A percentile compares a stretch with the other conserved stretches of the same genome.
These are phyloP conservation scores for Nudaria mundana DNA, from an alignment of 2,888 invertebrate genomes.

Conservation along the genomic window DNA sequence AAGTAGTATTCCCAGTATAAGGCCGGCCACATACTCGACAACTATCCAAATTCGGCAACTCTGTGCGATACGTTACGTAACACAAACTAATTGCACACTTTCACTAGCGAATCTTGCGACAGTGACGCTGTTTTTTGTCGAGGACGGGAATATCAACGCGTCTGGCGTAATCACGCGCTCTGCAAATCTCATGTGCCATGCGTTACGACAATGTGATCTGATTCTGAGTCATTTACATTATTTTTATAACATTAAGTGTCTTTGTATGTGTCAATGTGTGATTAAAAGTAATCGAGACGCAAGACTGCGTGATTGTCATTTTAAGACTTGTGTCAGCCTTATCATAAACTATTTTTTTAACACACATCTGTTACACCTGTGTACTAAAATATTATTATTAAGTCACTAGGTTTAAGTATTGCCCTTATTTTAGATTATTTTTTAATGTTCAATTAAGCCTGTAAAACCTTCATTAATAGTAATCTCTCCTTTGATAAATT, in stretches of 20 bases:
- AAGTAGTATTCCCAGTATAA: slow-evolving; percentile 25
- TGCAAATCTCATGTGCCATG: slow-evolving; percentile 25
- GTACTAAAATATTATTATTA: no score
- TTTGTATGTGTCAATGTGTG: slow-evolving; percentile 1
- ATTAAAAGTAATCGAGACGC: neutral
- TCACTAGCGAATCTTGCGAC: slow-evolving; percentile 45
- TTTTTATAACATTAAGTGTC: slow-evolving; percentile 6
- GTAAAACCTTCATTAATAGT: no score
- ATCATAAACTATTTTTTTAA: no score
- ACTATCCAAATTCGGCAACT: slow-evolving; percentile 33
- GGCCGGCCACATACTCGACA: slow-evolving; percentile 24
- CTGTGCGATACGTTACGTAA: slow-evolving; percentile 34
- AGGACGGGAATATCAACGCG: slow-evolving; percentile 27
- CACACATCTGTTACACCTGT: no score
- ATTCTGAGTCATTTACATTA: slow-evolving; percentile 10
- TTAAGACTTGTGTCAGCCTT: no score
- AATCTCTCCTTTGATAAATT: no score
- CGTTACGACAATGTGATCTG: slow-evolving; percentile 24
- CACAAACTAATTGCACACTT: slow-evolving; percentile 47
- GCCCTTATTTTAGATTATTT: no score
- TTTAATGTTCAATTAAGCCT: no score
- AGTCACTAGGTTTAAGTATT: no score
- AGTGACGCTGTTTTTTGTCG: slow-evolving; percentile 38
- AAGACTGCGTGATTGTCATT: no score
- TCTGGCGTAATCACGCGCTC: slow-evolving; percentile 23